These are phyloP conservation scores for Blera fallax DNA, from an alignment of 2,888 invertebrate genomes.

Conservation along the genomic window DNA sequence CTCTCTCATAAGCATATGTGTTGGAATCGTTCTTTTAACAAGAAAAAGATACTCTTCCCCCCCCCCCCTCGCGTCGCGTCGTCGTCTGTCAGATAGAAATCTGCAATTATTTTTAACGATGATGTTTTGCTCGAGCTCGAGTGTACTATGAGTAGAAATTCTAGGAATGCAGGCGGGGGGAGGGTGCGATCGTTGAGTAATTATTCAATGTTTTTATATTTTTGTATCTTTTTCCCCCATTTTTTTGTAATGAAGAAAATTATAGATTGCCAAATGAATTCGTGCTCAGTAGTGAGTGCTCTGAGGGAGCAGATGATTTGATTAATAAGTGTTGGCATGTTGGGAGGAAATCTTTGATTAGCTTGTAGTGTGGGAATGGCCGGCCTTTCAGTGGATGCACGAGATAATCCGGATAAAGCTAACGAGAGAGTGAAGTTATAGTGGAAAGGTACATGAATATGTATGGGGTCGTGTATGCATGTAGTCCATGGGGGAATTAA, in stretches of 20 bases:
- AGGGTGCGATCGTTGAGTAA: conserved; percentile 26
- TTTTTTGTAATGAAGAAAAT: conserved; percentile 44
- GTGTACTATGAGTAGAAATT: neutral
- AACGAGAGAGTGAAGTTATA: neutral
- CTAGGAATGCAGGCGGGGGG: conserved; percentile 32
- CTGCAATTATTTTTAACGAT: conserved; percentile 71
- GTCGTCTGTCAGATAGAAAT: conserved; percentile 58
- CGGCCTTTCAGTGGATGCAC: conserved; percentile 1
- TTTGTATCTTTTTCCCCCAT: conserved; percentile 14
- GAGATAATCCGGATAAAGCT: conserved; percentile 8
- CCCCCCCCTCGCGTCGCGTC: neutral
- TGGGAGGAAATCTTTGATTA: conserved; percentile 24
- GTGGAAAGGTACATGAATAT: too few species aligned
- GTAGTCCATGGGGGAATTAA: neutral
- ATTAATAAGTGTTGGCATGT: conserved; percentile 49
- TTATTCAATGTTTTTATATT: conserved; percentile 55
- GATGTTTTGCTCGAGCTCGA: conserved; percentile 25
- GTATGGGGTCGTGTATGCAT: neutral
- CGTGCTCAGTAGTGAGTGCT: conserved; percentile 44
- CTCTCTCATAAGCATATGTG: neutral
- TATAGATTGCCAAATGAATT: conserved; percentile 62
- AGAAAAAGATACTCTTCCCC: conserved; percentile 4
- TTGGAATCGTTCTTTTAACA: neutral
- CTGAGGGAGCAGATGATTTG: conserved; percentile 30
- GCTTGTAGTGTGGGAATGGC: neutral